phyloP scores from a whole-genome alignment of 2,113 vertebrate species.

The Alethe castanea region DNA sequence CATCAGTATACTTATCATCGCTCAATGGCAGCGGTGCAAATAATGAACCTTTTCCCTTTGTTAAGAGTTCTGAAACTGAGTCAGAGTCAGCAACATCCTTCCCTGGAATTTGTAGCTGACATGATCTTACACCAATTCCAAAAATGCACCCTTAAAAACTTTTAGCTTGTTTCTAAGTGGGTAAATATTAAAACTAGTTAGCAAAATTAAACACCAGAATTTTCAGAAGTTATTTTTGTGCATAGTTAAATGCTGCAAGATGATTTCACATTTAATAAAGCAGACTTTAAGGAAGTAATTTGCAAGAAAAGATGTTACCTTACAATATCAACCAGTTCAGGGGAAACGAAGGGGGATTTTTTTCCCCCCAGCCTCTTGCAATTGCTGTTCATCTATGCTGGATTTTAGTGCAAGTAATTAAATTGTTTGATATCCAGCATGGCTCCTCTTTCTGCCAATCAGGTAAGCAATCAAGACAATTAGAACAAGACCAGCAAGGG shows the following conservation, averaged over 20 bases:
- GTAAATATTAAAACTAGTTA: slow-evolving; percentile 76
- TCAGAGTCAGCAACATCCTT: slow-evolving; percentile 64
- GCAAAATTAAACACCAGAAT: slow-evolving; percentile 78
- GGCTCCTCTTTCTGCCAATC: slow-evolving; percentile 94
- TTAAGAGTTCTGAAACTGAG: slow-evolving; percentile 65
- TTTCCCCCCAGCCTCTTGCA: slow-evolving; percentile 42
- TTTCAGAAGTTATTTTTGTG: slow-evolving; percentile 73
- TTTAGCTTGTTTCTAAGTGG: slow-evolving; percentile 74
- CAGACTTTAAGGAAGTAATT: slow-evolving; percentile 72
- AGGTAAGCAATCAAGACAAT: slow-evolving; percentile 94
- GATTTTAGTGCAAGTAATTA: slow-evolving; percentile 75
- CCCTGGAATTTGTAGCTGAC: slow-evolving; percentile 41
- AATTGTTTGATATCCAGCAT: slow-evolving; percentile 97
- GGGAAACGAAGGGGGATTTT: background rate
- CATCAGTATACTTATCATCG: background rate
- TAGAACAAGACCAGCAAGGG: slow-evolving; percentile 91
- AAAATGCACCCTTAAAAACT: slow-evolving; percentile 65
- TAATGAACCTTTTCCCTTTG: slow-evolving; percentile 67
- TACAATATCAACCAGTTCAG: slow-evolving; percentile 36
- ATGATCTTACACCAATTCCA: slow-evolving; percentile 41
- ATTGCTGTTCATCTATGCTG: slow-evolving; percentile 66
- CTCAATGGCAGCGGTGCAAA: background rate
- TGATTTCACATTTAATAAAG: slow-evolving; percentile 79
- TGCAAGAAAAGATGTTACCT: slow-evolving; percentile 70
- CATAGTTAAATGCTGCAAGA: slow-evolving; percentile 79